Conservation (phyloP, 2,888 invertebrate species). For the Synergus japonicus region DNA sequence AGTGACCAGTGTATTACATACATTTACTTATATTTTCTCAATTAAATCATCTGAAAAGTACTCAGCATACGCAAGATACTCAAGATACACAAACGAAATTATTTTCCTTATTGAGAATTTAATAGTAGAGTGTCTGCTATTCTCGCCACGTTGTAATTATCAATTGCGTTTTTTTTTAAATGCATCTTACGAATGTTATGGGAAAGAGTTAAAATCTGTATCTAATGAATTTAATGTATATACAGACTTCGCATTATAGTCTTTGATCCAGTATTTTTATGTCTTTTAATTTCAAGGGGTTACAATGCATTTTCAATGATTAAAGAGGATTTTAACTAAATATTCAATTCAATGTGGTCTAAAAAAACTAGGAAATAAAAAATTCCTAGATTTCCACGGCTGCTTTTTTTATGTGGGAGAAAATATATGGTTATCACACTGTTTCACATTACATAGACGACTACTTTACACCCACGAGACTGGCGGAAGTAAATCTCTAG, state of each 20-base stretch:
- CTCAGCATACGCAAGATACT: neutral
- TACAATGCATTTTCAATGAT: too few relatives aligned
- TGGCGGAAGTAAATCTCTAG: constrained; percentile 14
- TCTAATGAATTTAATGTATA: too few relatives aligned
- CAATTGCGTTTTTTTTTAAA: too few relatives aligned
- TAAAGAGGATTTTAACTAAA: too few relatives aligned
- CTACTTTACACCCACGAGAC: constrained; percentile 18
- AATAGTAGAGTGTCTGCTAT: neutral
- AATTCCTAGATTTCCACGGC: neutral
- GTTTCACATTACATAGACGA: constrained; percentile 11
- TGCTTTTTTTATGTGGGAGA: constrained; percentile 8
- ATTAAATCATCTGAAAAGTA: neutral
- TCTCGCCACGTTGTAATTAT: too few relatives aligned
- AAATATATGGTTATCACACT: constrained; percentile 24
- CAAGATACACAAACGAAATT: neutral
- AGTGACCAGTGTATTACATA: neutral
- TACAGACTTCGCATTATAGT: too few relatives aligned
- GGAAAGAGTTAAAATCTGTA: too few relatives aligned
- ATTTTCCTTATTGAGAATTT: neutral
- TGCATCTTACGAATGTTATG: too few relatives aligned
- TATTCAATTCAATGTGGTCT: too few relatives aligned
- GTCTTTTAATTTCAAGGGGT: too few relatives aligned
- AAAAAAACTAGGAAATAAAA: neutral
- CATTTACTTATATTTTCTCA: constrained; percentile 17
- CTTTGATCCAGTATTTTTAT: too few relatives aligned